phyloP scores from a whole-genome alignment of 2,797 vertebrate species.

The Lepilemur septentrionalis region DNA sequence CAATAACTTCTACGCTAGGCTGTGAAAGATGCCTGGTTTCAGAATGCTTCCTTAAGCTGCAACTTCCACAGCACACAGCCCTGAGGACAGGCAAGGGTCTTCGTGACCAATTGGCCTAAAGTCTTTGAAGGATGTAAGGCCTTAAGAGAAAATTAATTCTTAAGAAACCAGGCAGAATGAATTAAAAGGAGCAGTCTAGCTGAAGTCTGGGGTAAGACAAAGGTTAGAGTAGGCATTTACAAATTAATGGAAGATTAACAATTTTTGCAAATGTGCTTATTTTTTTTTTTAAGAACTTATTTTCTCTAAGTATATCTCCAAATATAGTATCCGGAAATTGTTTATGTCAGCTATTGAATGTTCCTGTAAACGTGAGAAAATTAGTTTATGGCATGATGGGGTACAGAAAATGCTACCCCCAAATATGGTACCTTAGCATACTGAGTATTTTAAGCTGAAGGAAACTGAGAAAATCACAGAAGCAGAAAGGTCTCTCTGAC shows the following conservation, averaged over 20 bases:
- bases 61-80: background rate
- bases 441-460: background rate
- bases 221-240: background rate
- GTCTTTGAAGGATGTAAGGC: background rate
- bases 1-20: constrained; percentile 36
- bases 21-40: background rate
- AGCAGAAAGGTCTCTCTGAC: background rate
- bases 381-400: background rate
- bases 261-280: background rate
- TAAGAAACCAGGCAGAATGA: background rate
- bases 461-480: background rate
- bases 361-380: background rate
- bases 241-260: background rate
- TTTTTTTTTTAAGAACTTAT: background rate
- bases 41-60: constrained; percentile 13
- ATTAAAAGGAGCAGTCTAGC: background rate
- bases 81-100: background rate
- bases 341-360: background rate
- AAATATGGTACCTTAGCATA: background rate
- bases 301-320: background rate
- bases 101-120: background rate
- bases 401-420: background rate
- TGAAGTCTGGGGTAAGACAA: background rate
- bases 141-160: background rate
- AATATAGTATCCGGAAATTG: background rate